These are phyloP conservation scores for Camponotus pennsylvanicus DNA, from an alignment of 1,140 invertebrate genomes.

Conservation along the genomic window DNA sequence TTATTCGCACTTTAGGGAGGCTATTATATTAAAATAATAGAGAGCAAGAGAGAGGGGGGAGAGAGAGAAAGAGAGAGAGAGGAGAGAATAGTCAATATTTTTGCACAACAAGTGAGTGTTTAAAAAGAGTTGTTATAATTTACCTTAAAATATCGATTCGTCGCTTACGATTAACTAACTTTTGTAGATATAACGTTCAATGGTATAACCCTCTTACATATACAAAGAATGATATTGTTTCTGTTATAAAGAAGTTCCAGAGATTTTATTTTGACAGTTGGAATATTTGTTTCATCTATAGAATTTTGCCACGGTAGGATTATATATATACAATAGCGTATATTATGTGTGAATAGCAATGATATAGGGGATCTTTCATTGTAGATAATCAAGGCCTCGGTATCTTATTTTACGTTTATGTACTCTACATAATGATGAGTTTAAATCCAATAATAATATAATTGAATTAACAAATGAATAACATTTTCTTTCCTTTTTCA, in stretches of 20 bases:
- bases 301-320: slow-evolving; percentile 9
- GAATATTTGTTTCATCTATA: neutral
- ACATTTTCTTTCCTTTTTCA: too few relatives aligned
- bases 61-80: too few relatives aligned
- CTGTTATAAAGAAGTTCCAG: neutral
- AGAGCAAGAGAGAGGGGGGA: too few relatives aligned
- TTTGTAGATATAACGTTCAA: neutral
- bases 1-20: too few relatives aligned
- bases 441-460: neutral
- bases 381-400: neutral
- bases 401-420: slow-evolving; percentile 16
- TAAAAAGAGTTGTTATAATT: too few relatives aligned
- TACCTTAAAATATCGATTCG: neutral
- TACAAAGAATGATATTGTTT: neutral
- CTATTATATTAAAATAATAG: too few relatives aligned
- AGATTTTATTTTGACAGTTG: neutral
- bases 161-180: neutral
- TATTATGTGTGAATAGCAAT: too few relatives aligned
- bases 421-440: neutral
- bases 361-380: neutral
- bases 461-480: neutral
- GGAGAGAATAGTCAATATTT: too few relatives aligned
- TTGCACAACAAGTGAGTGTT: too few relatives aligned
- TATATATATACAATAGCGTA: too few relatives aligned
- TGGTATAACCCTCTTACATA: slow-evolving; percentile 1